phyloP scores from a whole-genome alignment of 2,797 vertebrate species.

The Petrocephalus schoutedeni region DNA sequence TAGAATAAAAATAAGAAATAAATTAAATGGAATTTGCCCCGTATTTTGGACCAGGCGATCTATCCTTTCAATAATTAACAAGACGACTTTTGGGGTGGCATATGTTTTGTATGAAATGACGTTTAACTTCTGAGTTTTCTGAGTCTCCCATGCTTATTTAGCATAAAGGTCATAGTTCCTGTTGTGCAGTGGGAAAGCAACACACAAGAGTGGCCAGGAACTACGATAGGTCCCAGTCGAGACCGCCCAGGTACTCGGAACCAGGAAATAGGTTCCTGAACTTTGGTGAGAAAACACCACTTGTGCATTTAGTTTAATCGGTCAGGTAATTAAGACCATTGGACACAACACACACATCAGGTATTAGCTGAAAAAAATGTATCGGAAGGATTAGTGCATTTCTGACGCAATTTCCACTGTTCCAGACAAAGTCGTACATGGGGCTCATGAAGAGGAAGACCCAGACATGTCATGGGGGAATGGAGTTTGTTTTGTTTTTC shows the following conservation, averaged over 20 bases:
- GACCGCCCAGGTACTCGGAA: neutral
- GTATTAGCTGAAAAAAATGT: neutral
- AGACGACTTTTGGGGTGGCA: too few species aligned
- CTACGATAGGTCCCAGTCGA: too few species aligned
- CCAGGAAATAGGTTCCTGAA: neutral
- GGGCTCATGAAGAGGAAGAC: neutral
- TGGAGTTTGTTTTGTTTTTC: neutral
- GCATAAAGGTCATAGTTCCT: too few species aligned
- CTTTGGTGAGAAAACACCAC: neutral
- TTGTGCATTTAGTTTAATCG: neutral
- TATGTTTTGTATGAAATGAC: too few species aligned
- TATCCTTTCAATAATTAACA: too few species aligned
- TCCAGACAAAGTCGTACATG: neutral
- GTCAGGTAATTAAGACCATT: neutral
- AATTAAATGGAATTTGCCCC: too few species aligned
- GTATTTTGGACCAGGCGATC: too few species aligned
- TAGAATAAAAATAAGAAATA: too few species aligned
- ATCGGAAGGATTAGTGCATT: neutral
- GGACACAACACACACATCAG: neutral
- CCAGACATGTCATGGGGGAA: neutral
- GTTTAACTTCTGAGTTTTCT: too few species aligned
- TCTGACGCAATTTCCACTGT: neutral
- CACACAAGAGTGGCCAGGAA: too few species aligned
- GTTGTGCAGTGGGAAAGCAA: too few species aligned
- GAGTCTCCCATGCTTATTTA: too few species aligned